Evolutionary conservation across 2,888 invertebrate species (phyloP).

Genomic region (Barypeithes pellucidus): DNA sequence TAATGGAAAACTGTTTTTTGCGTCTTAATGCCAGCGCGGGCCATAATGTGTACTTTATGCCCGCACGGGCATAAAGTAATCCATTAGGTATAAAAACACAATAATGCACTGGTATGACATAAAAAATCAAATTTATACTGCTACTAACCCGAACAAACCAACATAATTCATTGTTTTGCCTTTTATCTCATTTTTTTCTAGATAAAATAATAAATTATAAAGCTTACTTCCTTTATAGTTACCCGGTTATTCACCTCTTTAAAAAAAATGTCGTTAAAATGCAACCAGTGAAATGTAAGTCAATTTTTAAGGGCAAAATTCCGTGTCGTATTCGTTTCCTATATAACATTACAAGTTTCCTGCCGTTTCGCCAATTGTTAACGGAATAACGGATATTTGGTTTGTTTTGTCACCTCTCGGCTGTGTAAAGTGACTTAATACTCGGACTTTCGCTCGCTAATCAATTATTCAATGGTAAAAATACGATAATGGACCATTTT

Average conservation of each 20-base stretch:
- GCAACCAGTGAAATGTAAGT: not conserved
- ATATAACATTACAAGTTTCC: not conserved
- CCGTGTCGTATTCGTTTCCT: constrained; percentile 13
- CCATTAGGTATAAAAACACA: too few relatives aligned
- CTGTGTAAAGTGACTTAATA: too few relatives aligned
- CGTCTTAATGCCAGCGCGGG: too few relatives aligned
- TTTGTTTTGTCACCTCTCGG: not conserved
- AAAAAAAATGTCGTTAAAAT: constrained; percentile 5
- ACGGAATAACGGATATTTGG: not conserved
- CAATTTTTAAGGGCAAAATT: constrained; percentile 18
- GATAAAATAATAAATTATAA: constrained; percentile 13
- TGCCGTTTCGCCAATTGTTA: not conserved
- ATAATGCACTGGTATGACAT: too few relatives aligned
- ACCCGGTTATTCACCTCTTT: constrained; percentile 11
- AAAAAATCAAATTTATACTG: too few relatives aligned
- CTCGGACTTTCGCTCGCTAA: too few relatives aligned
- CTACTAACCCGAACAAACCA: too few relatives aligned
- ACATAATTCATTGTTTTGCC: not conserved
- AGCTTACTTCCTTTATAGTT: constrained; percentile 15
- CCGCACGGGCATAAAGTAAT: too few relatives aligned
- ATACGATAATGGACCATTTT: too few relatives aligned
- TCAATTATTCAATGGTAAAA: too few relatives aligned
- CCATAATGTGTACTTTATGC: too few relatives aligned
- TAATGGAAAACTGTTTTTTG: too few relatives aligned
- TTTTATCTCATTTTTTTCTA: constrained; percentile 14